A percentile compares a stretch with the other conserved stretches of the same genome.
These are phyloP conservation scores for Noctuana brunneofusca DNA, from an alignment of 2,888 invertebrate genomes.

Conservation along the genomic window DNA sequence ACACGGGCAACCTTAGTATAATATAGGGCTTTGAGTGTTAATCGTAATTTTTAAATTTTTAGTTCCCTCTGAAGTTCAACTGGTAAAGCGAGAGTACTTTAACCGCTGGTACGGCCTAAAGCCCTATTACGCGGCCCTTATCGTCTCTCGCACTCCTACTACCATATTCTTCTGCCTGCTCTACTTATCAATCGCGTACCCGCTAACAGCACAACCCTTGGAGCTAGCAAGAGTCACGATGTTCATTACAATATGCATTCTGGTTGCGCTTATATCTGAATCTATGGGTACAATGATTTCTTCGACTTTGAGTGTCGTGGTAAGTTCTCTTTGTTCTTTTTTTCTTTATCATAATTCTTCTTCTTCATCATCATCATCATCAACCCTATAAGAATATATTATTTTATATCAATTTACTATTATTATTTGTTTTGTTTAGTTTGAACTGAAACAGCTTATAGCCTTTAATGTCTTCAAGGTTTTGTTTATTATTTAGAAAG, in stretches of 20 bases:
- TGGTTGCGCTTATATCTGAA: constrained; percentile 90
- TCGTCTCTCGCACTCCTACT: constrained; percentile 87
- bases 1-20: too few relatives aligned
- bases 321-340: constrained; percentile 68
- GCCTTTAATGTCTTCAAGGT: too few relatives aligned
- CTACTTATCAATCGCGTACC: constrained; percentile 88
- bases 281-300: constrained; percentile 90
- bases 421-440: too few relatives aligned
- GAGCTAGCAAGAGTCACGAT: constrained; percentile 86
- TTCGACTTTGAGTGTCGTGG: constrained; percentile 89
- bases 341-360: not conserved
- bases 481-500: too few relatives aligned
- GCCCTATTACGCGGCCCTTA: constrained; percentile 90
- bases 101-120: constrained; percentile 93
- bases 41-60: constrained; percentile 49
- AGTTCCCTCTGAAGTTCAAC: constrained; percentile 91
- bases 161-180: constrained; percentile 87
- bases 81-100: constrained; percentile 91
- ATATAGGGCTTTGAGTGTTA: too few relatives aligned
- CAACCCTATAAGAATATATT: too few relatives aligned
- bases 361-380: too few relatives aligned
- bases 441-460: too few relatives aligned
- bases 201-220: constrained; percentile 89
- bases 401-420: too few relatives aligned
- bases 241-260: constrained; percentile 87